A percentile compares a stretch with the other conserved stretches of the same genome.
Evolutionary conservation across 2,888 invertebrate species (phyloP).

Genomic region (Parnassius orleans): DNA sequence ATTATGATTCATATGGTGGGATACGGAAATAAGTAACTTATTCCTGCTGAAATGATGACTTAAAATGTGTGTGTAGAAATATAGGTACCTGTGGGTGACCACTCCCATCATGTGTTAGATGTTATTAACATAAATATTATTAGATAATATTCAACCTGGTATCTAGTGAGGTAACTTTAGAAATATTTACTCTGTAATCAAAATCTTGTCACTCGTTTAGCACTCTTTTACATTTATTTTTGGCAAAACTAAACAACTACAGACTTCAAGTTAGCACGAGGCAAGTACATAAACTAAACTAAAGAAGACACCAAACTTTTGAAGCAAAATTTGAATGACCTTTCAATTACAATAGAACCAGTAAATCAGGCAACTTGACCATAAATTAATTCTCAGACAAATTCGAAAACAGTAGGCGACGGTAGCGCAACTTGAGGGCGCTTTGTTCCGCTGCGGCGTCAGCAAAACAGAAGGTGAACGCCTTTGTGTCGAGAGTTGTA

Average conservation of each 20-base stretch:
- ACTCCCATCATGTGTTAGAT: too few relatives aligned
- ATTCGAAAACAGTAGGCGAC: slow-evolving; percentile 80
- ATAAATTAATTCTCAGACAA: slow-evolving; percentile 76
- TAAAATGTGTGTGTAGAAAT: too few relatives aligned
- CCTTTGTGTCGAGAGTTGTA: slow-evolving; percentile 75
- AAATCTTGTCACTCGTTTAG: neutral
- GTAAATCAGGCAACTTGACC: slow-evolving; percentile 66
- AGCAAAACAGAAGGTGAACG: slow-evolving; percentile 79
- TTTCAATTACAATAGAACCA: slow-evolving; percentile 72
- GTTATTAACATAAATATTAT: too few relatives aligned
- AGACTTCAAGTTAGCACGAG: slow-evolving; percentile 7
- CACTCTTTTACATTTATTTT: neutral
- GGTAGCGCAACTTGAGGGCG: slow-evolving; percentile 73
- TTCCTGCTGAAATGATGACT: too few relatives aligned
- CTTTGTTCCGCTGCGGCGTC: slow-evolving; percentile 75
- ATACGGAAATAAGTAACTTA: too few relatives aligned
- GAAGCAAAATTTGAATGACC: slow-evolving; percentile 57
- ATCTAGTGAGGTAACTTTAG: too few relatives aligned
- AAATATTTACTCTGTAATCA: too few relatives aligned
- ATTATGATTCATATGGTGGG: too few relatives aligned
- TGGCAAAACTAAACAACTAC: neutral
- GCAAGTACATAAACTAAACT: slow-evolving; percentile 57
- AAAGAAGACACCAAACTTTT: slow-evolving; percentile 49
- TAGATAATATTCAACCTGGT: too few relatives aligned
- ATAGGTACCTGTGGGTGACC: too few relatives aligned